phyloP scores from a whole-genome alignment of 2,113 vertebrate genomes.

The Glaucidium brasilianum region DNA sequence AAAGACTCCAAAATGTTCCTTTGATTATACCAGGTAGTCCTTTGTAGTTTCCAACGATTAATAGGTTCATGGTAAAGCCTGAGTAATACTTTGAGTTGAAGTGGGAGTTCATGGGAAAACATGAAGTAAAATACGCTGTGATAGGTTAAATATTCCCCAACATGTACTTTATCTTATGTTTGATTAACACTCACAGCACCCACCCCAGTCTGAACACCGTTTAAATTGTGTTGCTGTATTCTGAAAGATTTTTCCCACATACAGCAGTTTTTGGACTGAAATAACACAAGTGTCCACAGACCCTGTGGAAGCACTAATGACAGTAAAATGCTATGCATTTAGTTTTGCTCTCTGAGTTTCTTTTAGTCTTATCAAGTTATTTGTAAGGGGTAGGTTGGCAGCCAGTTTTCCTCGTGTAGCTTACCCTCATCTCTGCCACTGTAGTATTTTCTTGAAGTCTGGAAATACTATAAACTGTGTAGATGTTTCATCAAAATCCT shows the following conservation, averaged over 20 bases:
- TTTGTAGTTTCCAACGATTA: conserved; percentile 54
- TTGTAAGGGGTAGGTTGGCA: conserved; percentile 52
- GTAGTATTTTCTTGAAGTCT: conserved; percentile 43
- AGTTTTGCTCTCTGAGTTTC: conserved; percentile 64
- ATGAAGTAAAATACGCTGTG: conserved; percentile 48
- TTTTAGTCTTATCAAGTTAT: conserved; percentile 53
- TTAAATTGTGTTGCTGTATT: conserved; percentile 52
- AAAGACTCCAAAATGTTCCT: conserved; percentile 54
- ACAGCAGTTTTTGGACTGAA: conserved; percentile 61
- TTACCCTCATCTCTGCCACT: conserved; percentile 45
- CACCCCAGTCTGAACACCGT: conserved; percentile 2
- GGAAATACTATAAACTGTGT: conserved; percentile 18
- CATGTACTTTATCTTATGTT: conserved; percentile 53
- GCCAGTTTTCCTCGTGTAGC: conserved; percentile 2
- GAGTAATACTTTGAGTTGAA: conserved; percentile 34
- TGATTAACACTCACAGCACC: conserved; percentile 34
- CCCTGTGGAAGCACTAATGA: conserved; percentile 62
- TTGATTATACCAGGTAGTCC: conserved; percentile 38
- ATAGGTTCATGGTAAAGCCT: conserved; percentile 35
- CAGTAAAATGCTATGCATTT: conserved; percentile 75
- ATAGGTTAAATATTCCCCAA: conserved; percentile 45
- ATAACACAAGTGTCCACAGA: conserved; percentile 69
- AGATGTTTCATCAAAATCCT: neutral
- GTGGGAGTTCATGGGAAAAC: conserved; percentile 12
- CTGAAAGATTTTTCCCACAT: conserved; percentile 30